Evolutionary conservation across 64 coral and sea anemone genomes (phyloP), one percentile per base, ranked within the genome.

Genomic region (Trachythela sp.): DNA sequence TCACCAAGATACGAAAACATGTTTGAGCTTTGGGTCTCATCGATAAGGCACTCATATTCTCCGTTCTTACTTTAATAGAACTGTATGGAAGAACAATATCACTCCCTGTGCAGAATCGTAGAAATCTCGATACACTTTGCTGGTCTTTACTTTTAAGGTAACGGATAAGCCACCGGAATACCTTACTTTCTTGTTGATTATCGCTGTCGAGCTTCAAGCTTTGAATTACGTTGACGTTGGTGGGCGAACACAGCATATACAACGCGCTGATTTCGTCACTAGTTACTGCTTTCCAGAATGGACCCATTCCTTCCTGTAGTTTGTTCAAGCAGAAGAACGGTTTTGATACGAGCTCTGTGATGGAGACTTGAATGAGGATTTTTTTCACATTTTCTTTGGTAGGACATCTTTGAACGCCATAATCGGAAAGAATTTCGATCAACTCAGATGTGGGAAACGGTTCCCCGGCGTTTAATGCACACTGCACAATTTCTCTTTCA

Each of bases 161-260:
- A 2, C 39, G 70, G 27, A 89, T 40, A 45, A 94, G 85, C 92
- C 92, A 90, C 8, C 92, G 17, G 38, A 83, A 83, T 13, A 94
- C 38, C 24, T 60, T 84, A 31, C 1, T 85, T 40, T 89, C 87
- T 89, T 77, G 85, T 8, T 88, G 20, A 84, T 90, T 48, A 33
- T 48, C 48, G 86, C 60, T 87, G 80, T 18, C 70, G 4, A 67
- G 77, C 17, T 36, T 30, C 85, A 94, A 15, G 2, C 15, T 58
- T 83, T 67, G 84, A n/a, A 59, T 37, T 2, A 94, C 58, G 48
- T 39, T 36, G 27, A 48, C 58, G 68, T 84, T 37, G 0, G 70
- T 94, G 86, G 88, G 92, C 86, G 29, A 84, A 6, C 34, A 86
- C 10, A 94, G 42, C 26, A 85, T 48, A 49, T 94, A 94, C 8